Evolutionary conservation across 2,113 vertebrate species (phyloP).

Genomic region (Cichladusa arquata): DNA sequence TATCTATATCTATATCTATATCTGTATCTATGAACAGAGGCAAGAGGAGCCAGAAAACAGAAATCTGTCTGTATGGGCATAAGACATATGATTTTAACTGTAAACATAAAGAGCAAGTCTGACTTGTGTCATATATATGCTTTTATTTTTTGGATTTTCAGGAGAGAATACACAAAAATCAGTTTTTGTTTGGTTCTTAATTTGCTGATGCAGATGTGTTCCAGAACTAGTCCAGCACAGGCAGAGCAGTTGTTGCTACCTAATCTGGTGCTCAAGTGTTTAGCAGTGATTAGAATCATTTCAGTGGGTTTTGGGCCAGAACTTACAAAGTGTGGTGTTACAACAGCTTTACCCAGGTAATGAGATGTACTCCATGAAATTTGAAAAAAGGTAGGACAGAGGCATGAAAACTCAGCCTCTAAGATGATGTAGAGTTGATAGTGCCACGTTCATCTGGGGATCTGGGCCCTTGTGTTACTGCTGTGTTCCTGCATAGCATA

Average conservation of each 20-base stretch:
- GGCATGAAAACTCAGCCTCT: not conserved
- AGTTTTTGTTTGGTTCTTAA: not conserved
- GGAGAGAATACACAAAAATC: not conserved
- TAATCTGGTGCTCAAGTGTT: not conserved
- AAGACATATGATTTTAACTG: not conserved
- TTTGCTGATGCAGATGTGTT: not conserved
- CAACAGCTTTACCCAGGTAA: not conserved
- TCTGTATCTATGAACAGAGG: not conserved
- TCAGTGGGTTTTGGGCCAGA: not conserved
- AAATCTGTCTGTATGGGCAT: not conserved
- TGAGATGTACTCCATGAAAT: not conserved
- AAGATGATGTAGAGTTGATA: not conserved
- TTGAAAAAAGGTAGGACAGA: not conserved
- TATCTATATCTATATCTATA: not conserved
- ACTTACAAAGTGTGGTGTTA: not conserved
- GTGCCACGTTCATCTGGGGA: not conserved
- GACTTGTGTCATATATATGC: not conserved
- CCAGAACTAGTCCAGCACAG: not conserved
- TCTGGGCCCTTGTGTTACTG: not conserved
- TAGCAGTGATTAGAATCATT: not conserved
- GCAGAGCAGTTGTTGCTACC: not conserved
- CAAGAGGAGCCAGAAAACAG: not conserved
- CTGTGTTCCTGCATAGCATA: not conserved
- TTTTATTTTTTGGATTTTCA: not conserved
- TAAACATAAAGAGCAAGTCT: not conserved